A percentile compares a stretch with the other conserved stretches of the same genome.
phyloP scores from a whole-genome alignment of 1,140 invertebrate genomes.

The Nasonia giraulti region DNA sequence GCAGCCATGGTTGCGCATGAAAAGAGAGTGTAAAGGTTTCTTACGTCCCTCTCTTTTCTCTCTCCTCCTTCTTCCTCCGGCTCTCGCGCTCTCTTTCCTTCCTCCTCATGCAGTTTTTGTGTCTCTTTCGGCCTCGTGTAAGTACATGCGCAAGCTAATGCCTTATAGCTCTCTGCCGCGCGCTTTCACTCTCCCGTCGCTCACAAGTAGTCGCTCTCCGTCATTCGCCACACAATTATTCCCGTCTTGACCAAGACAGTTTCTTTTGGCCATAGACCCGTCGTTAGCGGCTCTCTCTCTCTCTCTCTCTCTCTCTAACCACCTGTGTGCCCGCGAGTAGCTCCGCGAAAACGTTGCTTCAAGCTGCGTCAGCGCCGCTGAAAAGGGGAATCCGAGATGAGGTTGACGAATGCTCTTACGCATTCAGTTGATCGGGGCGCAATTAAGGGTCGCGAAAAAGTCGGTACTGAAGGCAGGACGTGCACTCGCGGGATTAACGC shows the following conservation, averaged over 20 bases:
- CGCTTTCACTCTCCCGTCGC: neutral
- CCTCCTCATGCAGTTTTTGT: neutral
- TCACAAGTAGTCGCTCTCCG: neutral
- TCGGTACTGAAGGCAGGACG: too few relatives aligned
- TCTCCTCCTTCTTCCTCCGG: neutral
- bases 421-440: too few relatives aligned
- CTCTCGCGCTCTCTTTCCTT: neutral
- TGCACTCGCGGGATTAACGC: too few relatives aligned
- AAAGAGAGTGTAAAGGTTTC: neutral
- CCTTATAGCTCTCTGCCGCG: neutral
- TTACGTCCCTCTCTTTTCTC: neutral
- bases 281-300: neutral
- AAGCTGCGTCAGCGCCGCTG: too few relatives aligned
- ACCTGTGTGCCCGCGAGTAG: too few relatives aligned
- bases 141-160: neutral
- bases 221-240: neutral
- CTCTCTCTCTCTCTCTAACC: neutral
- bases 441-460: too few relatives aligned
- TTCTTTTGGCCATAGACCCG: neutral
- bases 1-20: neutral
- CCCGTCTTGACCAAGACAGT: neutral
- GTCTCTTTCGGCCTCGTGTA: neutral
- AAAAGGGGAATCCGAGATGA: too few relatives aligned
- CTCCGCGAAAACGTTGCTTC: too few relatives aligned
- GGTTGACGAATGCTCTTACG: too few relatives aligned